Conservation (phyloP, 2,797 vertebrate species). For the Nannoperca australis region DNA sequence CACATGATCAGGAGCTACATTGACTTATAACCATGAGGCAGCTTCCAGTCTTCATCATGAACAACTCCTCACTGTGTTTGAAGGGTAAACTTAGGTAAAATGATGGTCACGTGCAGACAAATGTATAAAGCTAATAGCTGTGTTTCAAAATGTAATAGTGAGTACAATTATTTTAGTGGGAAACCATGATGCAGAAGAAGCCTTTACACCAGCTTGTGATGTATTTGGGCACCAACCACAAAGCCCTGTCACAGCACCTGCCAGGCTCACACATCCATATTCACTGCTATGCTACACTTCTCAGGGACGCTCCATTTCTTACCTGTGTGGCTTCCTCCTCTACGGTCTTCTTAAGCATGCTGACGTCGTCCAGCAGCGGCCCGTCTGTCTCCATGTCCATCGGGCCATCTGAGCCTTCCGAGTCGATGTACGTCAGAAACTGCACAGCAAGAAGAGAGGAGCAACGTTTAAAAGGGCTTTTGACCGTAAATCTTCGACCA, state of each 20-base stretch:
- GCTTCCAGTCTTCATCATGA: neutral
- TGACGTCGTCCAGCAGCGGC: slow-evolving; percentile 91
- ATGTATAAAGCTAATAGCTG: neutral
- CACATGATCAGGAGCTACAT: neutral
- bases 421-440: slow-evolving; percentile 90
- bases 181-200: neutral
- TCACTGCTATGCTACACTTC: neutral
- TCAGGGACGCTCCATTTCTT: slow-evolving; percentile 38
- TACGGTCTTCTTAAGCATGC: slow-evolving; percentile 91
- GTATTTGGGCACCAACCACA: neutral
- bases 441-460: slow-evolving; percentile 65
- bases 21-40: neutral
- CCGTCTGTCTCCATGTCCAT: slow-evolving; percentile 96
- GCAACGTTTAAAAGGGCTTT: neutral
- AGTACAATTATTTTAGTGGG: neutral
- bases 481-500: neutral
- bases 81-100: neutral
- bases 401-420: slow-evolving; percentile 86
- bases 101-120: too few species aligned
- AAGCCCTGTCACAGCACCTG: neutral
- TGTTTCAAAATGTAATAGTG: neutral
- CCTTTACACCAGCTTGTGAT: neutral
- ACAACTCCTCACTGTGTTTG: neutral
- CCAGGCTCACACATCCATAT: neutral
- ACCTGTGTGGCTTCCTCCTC: slow-evolving; percentile 94